Evolutionary conservation across 1,140 invertebrate genomes (phyloP), one percentile per base, ranked within the genome.

Genomic region (Lanistes nyassanus): DNA sequence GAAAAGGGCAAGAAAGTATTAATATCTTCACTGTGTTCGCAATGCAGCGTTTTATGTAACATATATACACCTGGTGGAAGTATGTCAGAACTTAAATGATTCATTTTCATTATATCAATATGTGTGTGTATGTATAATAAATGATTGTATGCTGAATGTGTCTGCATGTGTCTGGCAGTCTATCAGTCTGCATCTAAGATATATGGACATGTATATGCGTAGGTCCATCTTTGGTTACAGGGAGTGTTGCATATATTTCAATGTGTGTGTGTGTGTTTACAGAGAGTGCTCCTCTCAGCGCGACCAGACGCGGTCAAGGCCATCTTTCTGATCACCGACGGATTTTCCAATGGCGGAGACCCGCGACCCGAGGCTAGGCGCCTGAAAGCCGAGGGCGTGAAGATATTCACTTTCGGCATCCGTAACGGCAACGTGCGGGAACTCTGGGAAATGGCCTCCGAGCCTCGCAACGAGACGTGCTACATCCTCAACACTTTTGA

Each of bases 261-360:
- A 23, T 55, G 7, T 31, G 19, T 6, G 4, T 26, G 39, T 29
- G 67, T 34, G 47, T 47, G n/a, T 71, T 73, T 77, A n/a, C 78
- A 93, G 92, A 88, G 90, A 78, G 92, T 94, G 23, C 88, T 94
- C 6, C 80, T 87, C 60, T 86, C 89, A n/a, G 87, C 89, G 19
- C 87, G 93, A 6, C 80, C 84, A 11, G 86, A 89, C n/a, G 90
- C 93, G 0, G 88, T 85, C 58, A 93, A 93, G 82, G 91, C 92
- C 0, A 88, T 94, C 6, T 93, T 94, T 80, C 84, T 94, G 0
- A 91, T 94, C 65, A 94, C 93, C 3, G 93, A 94, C 84, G 93
- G 93, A 13, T 94, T 93, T 83, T 94, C 93, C 31, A 94, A 94
- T 84, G 93, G 93, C 0, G 93, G 92, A 0, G 92, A 94, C 88